A percentile compares a stretch with the other conserved stretches of the same genome.
phyloP scores from a whole-genome alignment of 1,140 invertebrate genomes.

The Sarcophaga peregrina region DNA sequence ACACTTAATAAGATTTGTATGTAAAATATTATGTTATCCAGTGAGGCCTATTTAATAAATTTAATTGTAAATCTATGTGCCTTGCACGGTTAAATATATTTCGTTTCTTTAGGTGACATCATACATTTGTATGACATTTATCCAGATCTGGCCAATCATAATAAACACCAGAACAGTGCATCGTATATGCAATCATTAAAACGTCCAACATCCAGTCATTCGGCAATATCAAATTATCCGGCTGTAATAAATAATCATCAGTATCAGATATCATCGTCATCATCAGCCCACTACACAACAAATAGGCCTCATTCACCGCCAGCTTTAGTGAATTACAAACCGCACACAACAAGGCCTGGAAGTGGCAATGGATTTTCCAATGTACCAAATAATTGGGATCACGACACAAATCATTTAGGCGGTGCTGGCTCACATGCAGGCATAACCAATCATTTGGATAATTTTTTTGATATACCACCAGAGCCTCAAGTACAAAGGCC shows the following conservation, averaged over 20 bases:
- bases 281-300: conserved; percentile 51
- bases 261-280: conserved; percentile 48
- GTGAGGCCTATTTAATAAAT: too few relatives aligned
- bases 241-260: conserved; percentile 47
- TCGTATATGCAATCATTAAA: conserved; percentile 29
- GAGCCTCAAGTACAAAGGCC: conserved; percentile 45
- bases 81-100: conserved; percentile 4
- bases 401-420: conserved; percentile 54
- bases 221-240: conserved; percentile 51
- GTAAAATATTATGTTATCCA: too few relatives aligned
- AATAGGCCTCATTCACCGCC: conserved; percentile 53
- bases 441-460: conserved; percentile 63
- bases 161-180: conserved; percentile 49
- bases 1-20: too few relatives aligned
- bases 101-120: conserved; percentile 60
- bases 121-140: conserved; percentile 67
- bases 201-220: conserved; percentile 8
- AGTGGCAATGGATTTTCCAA: conserved; percentile 16
- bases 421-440: conserved; percentile 45
- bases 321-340: conserved; percentile 55
- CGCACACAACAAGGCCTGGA: conserved; percentile 43
- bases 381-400: conserved; percentile 54
- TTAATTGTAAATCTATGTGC: background rate
- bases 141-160: conserved; percentile 59
- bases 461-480: conserved; percentile 58